Percentiles rank a stretch among this genome's conserved stretches.
Conservation (phyloP, 2,113 vertebrate genomes). For the Lethenteron reissneri region DNA sequence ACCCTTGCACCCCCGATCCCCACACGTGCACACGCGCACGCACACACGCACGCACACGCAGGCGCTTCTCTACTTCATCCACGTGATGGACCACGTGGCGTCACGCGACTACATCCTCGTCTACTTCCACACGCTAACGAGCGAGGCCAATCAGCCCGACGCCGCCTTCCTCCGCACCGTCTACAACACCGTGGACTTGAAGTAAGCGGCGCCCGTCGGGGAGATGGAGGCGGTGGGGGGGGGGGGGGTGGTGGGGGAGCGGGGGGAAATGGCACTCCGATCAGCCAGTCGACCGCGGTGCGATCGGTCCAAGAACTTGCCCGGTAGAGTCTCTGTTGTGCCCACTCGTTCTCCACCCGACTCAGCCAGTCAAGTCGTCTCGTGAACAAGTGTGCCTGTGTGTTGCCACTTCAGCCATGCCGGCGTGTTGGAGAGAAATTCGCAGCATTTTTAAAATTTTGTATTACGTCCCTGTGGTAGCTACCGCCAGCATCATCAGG, state of each 20-base stretch:
- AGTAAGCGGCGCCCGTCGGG: conserved; percentile 32
- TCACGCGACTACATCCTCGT: conserved; percentile 86
- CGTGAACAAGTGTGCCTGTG: too few species aligned
- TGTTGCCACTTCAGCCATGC: too few species aligned
- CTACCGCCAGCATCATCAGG: too few species aligned
- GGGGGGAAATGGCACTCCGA: background rate
- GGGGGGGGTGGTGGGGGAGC: background rate
- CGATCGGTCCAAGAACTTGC: too few species aligned
- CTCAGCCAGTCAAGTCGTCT: too few species aligned
- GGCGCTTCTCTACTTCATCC: conserved; percentile 92
- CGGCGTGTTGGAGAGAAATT: too few species aligned
- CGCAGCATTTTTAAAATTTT: too few species aligned
- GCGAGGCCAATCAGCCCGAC: conserved; percentile 69
- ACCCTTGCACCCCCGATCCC: background rate
- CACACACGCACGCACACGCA: conserved; percentile 14
- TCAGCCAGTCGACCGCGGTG: too few species aligned
- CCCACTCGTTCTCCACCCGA: too few species aligned
- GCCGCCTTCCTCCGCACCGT: conserved; percentile 75
- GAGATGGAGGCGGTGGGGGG: background rate
- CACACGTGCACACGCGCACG: background rate
- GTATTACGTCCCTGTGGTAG: too few species aligned
- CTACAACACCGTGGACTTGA: conserved; percentile 61
- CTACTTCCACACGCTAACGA: conserved; percentile 85
- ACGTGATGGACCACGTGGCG: conserved; percentile 89
- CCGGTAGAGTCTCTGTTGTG: too few species aligned